Evolutionary conservation across 2,797 vertebrate species (phyloP).

Genomic region (Zalophus californianus): DNA sequence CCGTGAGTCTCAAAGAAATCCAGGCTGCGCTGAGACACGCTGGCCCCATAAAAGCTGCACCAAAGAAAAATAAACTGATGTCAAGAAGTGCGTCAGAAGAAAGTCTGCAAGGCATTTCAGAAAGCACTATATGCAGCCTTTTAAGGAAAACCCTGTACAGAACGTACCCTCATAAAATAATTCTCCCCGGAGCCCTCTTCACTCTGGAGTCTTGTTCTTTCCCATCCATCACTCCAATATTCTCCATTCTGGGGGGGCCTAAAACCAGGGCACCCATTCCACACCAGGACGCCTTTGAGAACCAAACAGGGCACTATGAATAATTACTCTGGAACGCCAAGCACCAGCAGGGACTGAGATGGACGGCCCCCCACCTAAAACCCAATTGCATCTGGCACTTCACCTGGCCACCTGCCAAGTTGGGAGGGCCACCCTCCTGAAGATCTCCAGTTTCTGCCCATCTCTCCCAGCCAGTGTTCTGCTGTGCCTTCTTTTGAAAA

Average conservation of each 20-base stretch:
- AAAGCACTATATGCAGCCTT: conserved; percentile 63
- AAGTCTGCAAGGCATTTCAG: conserved; percentile 42
- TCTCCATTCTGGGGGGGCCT: background rate
- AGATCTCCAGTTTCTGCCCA: background rate
- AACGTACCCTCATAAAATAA: background rate
- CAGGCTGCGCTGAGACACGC: background rate
- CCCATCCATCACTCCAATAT: background rate
- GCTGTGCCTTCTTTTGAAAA: background rate
- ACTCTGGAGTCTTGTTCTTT: background rate
- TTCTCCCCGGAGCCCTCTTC: background rate
- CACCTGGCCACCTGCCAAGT: background rate
- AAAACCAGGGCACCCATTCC: background rate
- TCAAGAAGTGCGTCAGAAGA: conserved; percentile 28
- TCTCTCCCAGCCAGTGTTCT: background rate
- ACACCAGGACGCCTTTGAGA: background rate
- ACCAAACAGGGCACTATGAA: background rate
- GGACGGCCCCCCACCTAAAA: background rate
- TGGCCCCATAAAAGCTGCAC: conserved; percentile 11
- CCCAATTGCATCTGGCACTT: background rate
- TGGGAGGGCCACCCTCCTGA: background rate
- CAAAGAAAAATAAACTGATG: conserved; percentile 68
- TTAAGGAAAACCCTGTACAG: conserved; percentile 69
- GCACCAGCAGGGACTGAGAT: background rate
- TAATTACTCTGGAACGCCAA: background rate
- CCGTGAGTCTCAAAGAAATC: background rate